Evolutionary conservation across 2,888 invertebrate species (phyloP).

Genomic region (Cheilosia scutellata): DNA sequence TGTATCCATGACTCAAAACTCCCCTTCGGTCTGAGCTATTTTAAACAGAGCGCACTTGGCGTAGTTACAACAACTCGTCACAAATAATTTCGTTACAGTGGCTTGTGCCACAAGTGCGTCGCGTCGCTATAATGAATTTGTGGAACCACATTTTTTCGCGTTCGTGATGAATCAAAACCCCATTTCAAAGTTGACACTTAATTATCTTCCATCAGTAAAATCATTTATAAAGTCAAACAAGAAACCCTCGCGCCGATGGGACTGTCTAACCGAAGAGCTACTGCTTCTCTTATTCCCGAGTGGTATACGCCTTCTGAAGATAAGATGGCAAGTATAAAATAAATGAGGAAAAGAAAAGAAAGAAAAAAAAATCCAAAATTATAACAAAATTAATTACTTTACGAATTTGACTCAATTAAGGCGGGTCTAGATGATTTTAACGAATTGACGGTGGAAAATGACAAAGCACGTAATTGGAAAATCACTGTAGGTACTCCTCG

Average conservation of each 20-base stretch:
- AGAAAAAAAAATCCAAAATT: slow-evolving; percentile 52
- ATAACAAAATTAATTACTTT: slow-evolving; percentile 74
- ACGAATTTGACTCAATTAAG: slow-evolving; percentile 73
- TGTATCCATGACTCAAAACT: slow-evolving; percentile 10
- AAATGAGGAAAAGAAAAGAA: slow-evolving; percentile 33
- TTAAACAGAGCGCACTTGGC: not conserved
- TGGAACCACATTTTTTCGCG: slow-evolving; percentile 7
- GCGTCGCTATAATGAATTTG: slow-evolving; percentile 50
- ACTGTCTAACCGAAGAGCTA: not conserved
- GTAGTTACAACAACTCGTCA: slow-evolving; percentile 5
- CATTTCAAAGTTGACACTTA: slow-evolving; percentile 72
- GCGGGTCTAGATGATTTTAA: slow-evolving; percentile 55
- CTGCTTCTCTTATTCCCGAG: slow-evolving; percentile 67
- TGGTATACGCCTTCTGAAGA: slow-evolving; percentile 50
- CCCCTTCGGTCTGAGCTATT: not conserved
- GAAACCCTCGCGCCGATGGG: slow-evolving; percentile 33
- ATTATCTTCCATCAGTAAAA: slow-evolving; percentile 73
- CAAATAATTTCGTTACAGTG: slow-evolving; percentile 50
- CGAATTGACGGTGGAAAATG: slow-evolving; percentile 61
- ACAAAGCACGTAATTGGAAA: slow-evolving; percentile 75
- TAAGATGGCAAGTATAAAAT: slow-evolving; percentile 24
- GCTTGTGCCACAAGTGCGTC: slow-evolving; percentile 59
- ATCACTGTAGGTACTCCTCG: slow-evolving; percentile 55
- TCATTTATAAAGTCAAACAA: slow-evolving; percentile 70
- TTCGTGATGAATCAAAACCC: slow-evolving; percentile 58